Conservation (phyloP, 1,140 invertebrate species). For the Sipha flava region DNA sequence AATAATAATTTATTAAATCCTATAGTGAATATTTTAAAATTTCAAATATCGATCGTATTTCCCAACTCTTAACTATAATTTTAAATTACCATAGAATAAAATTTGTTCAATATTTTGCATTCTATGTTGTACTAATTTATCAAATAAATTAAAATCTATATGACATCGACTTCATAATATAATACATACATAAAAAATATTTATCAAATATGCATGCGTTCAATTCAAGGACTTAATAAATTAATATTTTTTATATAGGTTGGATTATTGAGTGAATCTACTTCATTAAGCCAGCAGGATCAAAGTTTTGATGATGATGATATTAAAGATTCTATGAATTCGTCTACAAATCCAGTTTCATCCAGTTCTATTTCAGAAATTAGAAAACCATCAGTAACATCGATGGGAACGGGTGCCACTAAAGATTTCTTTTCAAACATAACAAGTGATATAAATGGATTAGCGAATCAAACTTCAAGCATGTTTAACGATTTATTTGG, state of each 20-base stretch:
- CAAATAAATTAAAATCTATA: too few relatives aligned
- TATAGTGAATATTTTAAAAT: too few relatives aligned
- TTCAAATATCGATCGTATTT: too few relatives aligned
- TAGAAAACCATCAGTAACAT: constrained; percentile 13
- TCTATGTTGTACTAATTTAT: too few relatives aligned
- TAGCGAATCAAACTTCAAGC: constrained; percentile 78
- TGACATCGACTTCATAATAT: too few relatives aligned
- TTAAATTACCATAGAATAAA: too few relatives aligned
- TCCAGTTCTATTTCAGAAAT: neutral
- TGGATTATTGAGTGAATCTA: constrained; percentile 3
- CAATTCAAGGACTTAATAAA: too few relatives aligned
- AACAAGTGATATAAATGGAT: constrained; percentile 77
- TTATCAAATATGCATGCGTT: too few relatives aligned
- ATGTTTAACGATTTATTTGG: constrained; percentile 88
- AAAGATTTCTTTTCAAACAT: constrained; percentile 83
- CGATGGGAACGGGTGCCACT: constrained; percentile 43
- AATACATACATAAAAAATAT: too few relatives aligned
- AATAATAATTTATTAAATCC: too few relatives aligned
- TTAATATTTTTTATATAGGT: neutral
- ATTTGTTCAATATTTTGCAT: too few relatives aligned
- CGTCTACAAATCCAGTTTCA: neutral
- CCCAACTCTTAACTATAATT: too few relatives aligned
- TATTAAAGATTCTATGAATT: neutral
- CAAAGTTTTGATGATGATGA: neutral
- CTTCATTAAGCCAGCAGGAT: neutral